These are phyloP conservation scores for Temnothorax ravouxi DNA, from an alignment of 2,888 invertebrate genomes.

Conservation along the genomic window DNA sequence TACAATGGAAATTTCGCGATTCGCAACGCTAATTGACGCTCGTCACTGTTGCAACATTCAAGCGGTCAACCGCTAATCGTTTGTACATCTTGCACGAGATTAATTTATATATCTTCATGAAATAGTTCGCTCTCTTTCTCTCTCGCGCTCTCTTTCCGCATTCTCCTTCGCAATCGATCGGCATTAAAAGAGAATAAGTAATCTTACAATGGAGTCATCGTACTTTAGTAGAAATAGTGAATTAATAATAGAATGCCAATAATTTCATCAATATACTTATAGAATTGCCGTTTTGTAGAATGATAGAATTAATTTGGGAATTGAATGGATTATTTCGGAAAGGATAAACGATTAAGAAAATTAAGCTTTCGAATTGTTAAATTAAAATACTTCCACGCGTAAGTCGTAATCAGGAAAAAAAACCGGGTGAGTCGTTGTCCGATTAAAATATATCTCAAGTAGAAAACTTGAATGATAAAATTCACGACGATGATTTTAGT, in stretches of 20 bases:
- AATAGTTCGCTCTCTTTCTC: slow-evolving; percentile 17
- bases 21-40: slow-evolving; percentile 48
- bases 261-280: slow-evolving; percentile 2
- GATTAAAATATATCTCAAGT: slow-evolving; percentile 16
- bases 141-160: neutral
- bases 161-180: neutral
- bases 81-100: slow-evolving; percentile 40
- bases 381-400: neutral
- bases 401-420: neutral
- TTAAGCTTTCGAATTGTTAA: neutral
- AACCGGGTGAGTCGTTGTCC: neutral
- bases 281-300: neutral
- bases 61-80: slow-evolving; percentile 49
- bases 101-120: slow-evolving; percentile 46
- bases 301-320: neutral
- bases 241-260: slow-evolving; percentile 19
- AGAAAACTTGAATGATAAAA: slow-evolving; percentile 22
- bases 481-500: slow-evolving; percentile 33
- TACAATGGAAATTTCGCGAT: slow-evolving; percentile 56
- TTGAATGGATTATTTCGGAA: neutral
- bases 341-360: neutral
- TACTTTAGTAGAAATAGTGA: neutral
- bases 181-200: neutral
- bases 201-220: neutral
- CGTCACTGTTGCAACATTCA: slow-evolving; percentile 43